Conservation (phyloP, 2,113 vertebrate genomes). For the Brachyhypopomus occidentalis region DNA sequence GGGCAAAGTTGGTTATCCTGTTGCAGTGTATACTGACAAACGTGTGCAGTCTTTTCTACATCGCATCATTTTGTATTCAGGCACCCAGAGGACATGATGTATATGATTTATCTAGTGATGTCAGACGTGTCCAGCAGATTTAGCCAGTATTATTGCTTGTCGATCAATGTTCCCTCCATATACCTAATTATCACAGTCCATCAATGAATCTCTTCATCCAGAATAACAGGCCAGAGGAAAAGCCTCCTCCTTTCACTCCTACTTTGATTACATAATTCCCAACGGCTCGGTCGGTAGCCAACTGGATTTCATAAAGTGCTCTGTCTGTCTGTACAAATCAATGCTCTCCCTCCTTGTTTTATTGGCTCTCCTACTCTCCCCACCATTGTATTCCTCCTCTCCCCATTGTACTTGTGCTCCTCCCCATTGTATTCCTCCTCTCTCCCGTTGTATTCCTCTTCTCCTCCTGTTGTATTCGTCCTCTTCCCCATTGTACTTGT, state of each 20-base stretch:
- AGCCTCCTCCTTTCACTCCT: neutral
- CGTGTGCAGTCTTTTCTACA: neutral
- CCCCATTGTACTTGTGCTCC: slow-evolving; percentile 1
- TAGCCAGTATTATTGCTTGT: neutral
- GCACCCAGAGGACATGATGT: neutral
- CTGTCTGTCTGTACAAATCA: neutral
- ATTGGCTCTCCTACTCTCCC: no score
- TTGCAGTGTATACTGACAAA: neutral
- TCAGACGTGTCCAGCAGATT: neutral
- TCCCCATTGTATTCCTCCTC: neutral
- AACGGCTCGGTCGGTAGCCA: neutral
- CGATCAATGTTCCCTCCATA: neutral
- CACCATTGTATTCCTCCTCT: neutral
- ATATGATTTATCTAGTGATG: neutral
- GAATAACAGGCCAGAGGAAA: neutral
- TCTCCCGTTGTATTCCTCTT: neutral
- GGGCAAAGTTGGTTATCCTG: neutral
- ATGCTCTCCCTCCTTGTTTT: neutral
- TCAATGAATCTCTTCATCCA: neutral
- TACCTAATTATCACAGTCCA: neutral
- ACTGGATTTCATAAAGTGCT: neutral
- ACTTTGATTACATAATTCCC: slow-evolving; percentile 12
- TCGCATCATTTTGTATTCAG: neutral
- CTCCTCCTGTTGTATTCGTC: neutral
- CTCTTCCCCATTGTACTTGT: neutral